phyloP scores from a whole-genome alignment of 2,888 invertebrate species.

The Hymenopus coronatus region DNA sequence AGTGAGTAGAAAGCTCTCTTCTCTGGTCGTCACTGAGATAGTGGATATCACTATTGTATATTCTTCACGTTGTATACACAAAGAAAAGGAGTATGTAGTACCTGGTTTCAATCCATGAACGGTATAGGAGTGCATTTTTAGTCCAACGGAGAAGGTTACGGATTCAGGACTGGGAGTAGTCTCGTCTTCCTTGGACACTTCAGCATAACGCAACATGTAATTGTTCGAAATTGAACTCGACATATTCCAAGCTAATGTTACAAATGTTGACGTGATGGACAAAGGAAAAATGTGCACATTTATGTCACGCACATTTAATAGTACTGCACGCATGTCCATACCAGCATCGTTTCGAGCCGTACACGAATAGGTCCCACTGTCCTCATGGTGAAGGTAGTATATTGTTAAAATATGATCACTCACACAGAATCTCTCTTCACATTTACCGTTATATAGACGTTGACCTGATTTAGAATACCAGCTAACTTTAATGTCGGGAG shows the following conservation, averaged over 20 bases:
- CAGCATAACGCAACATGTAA: conserved; percentile 34
- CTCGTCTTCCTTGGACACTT: conserved; percentile 17
- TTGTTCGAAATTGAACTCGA: conserved; percentile 37
- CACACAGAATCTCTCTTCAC: conserved; percentile 32
- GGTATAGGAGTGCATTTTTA: conserved; percentile 43
- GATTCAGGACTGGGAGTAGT: conserved; percentile 6
- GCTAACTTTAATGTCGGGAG: conserved; percentile 31
- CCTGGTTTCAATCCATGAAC: conserved; percentile 44
- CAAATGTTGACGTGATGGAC: conserved; percentile 42
- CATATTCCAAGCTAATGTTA: conserved; percentile 44
- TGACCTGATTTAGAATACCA: conserved; percentile 33
- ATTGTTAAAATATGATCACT: conserved; percentile 35
- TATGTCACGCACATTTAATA: conserved; percentile 34
- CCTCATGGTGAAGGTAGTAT: conserved; percentile 36
- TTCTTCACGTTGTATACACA: conserved; percentile 42
- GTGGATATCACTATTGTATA: conserved; percentile 41
- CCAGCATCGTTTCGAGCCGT: conserved; percentile 34
- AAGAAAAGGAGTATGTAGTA: conserved; percentile 44
- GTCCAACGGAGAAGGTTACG: conserved; percentile 34
- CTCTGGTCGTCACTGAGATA: conserved; percentile 35
- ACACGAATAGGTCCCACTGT: conserved; percentile 37
- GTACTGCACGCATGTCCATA: conserved; percentile 32
- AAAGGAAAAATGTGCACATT: conserved; percentile 39
- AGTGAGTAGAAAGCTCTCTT: conserved; percentile 35
- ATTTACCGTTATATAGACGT: conserved; percentile 31